phyloP scores from a whole-genome alignment of 2,888 invertebrate genomes.

The Latheticus oryzae region DNA sequence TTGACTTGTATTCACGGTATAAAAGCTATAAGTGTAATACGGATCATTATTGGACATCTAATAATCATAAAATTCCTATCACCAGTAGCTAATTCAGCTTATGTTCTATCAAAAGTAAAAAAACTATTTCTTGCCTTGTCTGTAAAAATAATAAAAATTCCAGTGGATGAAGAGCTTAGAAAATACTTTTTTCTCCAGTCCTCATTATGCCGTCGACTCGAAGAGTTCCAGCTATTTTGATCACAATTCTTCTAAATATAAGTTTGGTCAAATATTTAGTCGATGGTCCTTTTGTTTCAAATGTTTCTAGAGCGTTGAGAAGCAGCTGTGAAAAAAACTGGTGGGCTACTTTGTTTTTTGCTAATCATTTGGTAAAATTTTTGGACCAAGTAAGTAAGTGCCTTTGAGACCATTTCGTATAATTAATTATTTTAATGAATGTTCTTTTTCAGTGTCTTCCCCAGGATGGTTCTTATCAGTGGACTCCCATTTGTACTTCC shows the following conservation, averaged over 20 bases:
- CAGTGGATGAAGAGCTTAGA: conserved; percentile 3
- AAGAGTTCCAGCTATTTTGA: neutral
- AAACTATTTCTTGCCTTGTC: neutral
- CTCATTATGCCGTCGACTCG: conserved; percentile 8
- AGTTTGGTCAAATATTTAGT: neutral
- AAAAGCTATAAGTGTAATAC: neutral
- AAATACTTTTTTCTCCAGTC: conserved; percentile 1
- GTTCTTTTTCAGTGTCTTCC: neutral
- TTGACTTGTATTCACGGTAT: conserved; percentile 21
- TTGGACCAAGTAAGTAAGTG: conserved; percentile 3
- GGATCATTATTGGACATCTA: conserved; percentile 12
- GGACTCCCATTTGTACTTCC: conserved; percentile 22
- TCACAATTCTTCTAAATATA: neutral
- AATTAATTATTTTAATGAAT: no score
- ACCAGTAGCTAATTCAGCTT: conserved; percentile 1
- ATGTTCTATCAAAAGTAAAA: conserved; percentile 10
- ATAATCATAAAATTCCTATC: neutral
- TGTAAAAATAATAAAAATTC: neutral
- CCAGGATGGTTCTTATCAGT: conserved; percentile 25
- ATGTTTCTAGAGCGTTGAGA: neutral
- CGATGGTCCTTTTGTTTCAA: neutral
- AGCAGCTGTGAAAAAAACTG: conserved; percentile 5
- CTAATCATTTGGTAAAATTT: neutral
- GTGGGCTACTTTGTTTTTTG: conserved; percentile 17
- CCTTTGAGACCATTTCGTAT: no score